These are phyloP conservation scores for Botrylloides violaceus DNA, from an alignment of 23 tunicate genomes.

Conservation along the genomic window DNA sequence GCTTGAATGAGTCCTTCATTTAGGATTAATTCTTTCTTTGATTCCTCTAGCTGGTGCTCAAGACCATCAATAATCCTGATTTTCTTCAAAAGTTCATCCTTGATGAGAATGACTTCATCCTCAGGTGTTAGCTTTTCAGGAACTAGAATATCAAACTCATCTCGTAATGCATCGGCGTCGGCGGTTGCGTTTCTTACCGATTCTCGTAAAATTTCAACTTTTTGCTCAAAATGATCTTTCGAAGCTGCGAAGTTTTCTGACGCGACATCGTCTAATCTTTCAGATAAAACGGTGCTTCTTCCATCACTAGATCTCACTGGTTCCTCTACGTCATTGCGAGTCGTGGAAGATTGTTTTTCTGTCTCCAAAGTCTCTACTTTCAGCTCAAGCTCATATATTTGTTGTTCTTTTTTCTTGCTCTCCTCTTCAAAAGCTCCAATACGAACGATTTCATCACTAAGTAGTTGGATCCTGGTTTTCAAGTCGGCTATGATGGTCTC, in stretches of 20 bases:
- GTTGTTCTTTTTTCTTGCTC: conserved; percentile 45
- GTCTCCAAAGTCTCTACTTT: conserved; percentile 30
- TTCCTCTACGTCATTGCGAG: neutral
- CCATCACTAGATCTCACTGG: neutral
- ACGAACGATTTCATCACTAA: conserved; percentile 59
- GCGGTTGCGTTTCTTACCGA: conserved; percentile 39
- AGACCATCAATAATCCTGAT: neutral
- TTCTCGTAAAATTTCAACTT: conserved; percentile 24
- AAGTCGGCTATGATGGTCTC: conserved; percentile 29
- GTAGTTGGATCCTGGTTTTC: conserved; percentile 18
- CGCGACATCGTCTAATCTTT: neutral
- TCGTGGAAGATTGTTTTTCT: neutral
- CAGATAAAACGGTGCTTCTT: neutral
- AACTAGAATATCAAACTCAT: conserved; percentile 30
- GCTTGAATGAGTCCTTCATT: conserved; percentile 37
- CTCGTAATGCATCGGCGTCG: conserved; percentile 55
- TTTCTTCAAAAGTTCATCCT: conserved; percentile 42
- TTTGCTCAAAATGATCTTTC: conserved; percentile 11
- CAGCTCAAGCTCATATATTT: conserved; percentile 24
- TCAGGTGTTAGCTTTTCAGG: conserved; percentile 54
- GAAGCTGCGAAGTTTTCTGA: neutral
- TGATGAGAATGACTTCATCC: conserved; percentile 41
- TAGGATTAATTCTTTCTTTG: conserved; percentile 30
- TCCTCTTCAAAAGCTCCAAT: conserved; percentile 44
- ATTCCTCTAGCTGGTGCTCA: conserved; percentile 21